Evolutionary conservation across 1,140 invertebrate species (phyloP).

Genomic region (Thrips palmi): DNA sequence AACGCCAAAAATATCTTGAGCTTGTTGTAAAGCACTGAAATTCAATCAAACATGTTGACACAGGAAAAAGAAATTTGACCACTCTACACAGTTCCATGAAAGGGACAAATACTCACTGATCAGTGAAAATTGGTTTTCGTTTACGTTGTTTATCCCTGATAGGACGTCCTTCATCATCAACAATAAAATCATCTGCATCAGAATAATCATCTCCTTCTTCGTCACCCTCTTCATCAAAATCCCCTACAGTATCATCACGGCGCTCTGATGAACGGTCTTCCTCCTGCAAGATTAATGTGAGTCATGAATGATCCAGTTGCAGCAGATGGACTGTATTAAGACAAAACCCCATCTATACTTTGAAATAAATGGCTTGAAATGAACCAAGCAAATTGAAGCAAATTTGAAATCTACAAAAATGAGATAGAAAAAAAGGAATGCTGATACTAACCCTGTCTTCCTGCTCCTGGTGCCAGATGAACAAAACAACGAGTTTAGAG

Average conservation of each 20-base stretch:
- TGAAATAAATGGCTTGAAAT: too few relatives aligned
- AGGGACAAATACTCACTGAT: conserved; percentile 47
- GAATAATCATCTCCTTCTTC: conserved; percentile 56
- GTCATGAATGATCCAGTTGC: not conserved
- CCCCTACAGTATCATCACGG: conserved; percentile 39
- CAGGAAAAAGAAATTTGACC: conserved; percentile 8
- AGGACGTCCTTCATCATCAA: conserved; percentile 86
- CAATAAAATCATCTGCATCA: conserved; percentile 93
- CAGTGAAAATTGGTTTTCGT: conserved; percentile 73
- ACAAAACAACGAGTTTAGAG: too few relatives aligned
- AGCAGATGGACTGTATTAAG: not conserved
- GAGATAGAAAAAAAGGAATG: too few relatives aligned
- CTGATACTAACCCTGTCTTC: too few relatives aligned
- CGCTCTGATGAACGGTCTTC: conserved; percentile 56
- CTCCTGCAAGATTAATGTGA: conserved; percentile 32
- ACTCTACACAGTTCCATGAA: not conserved
- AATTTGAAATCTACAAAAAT: too few relatives aligned
- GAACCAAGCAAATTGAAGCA: too few relatives aligned
- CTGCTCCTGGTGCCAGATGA: too few relatives aligned
- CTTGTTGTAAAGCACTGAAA: conserved; percentile 78
- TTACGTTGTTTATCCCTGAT: conserved; percentile 75
- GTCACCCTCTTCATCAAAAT: conserved; percentile 51
- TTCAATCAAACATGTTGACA: conserved; percentile 13
- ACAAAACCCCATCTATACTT: too few relatives aligned
- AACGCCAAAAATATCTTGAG: conserved; percentile 97